phyloP scores from a whole-genome alignment of 2,888 invertebrate genomes.

The Scelioninae gen. 1 region DNA sequence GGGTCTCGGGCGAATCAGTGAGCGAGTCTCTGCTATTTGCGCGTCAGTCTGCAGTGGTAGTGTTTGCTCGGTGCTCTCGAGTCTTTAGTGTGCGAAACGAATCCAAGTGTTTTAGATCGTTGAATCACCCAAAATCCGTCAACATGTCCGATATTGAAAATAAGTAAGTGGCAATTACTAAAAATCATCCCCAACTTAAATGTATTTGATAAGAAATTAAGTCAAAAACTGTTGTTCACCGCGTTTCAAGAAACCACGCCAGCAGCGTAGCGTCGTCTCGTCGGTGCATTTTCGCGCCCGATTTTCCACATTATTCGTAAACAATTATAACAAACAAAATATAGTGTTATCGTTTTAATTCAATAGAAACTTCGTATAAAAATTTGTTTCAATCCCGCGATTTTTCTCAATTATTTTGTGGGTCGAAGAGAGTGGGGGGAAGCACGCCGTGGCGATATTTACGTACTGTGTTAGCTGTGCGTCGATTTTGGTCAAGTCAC shows the following conservation, averaged over 20 bases:
- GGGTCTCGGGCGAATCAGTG: conserved; percentile 74
- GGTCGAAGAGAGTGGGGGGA: conserved; percentile 39
- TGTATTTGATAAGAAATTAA: not conserved
- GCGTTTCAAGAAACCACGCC: conserved; percentile 44
- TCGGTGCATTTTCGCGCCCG: conserved; percentile 20
- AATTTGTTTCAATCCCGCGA: not conserved
- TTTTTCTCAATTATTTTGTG: conserved; percentile 22
- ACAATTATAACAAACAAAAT: too few relatives aligned
- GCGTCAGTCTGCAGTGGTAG: conserved; percentile 76
- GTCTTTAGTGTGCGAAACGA: conserved; percentile 47
- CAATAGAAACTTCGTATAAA: too few relatives aligned
- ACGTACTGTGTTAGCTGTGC: conserved; percentile 27
- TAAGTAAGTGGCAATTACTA: conserved; percentile 86
- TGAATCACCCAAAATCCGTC: conserved; percentile 75
- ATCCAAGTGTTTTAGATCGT: conserved; percentile 45
- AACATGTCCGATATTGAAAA: conserved; percentile 89
- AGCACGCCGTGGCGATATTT: conserved; percentile 53
- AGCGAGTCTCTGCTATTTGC: conserved; percentile 77
- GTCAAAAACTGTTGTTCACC: not conserved
- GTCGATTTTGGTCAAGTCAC: conserved; percentile 11
- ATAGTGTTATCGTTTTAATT: too few relatives aligned
- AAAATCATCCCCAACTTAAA: not conserved
- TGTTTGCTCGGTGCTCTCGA: conserved; percentile 71
- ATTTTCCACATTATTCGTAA: not conserved
- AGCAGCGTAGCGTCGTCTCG: conserved; percentile 55